Base-by-base conservation (phyloP, 2,113 vertebrate species). In the Cryptoleucopteryx plumbea region DNA sequence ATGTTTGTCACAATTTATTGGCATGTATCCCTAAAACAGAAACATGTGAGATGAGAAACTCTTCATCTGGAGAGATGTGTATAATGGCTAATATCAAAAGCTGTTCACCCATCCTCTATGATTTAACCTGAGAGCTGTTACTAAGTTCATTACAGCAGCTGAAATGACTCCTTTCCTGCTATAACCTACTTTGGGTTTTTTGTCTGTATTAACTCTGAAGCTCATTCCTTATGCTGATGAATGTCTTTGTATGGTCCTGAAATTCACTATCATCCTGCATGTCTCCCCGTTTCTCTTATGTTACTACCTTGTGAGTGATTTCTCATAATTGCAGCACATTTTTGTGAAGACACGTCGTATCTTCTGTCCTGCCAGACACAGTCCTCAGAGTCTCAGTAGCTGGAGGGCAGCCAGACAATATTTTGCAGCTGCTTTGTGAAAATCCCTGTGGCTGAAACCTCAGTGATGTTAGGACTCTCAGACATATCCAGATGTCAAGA, bases 401-500 rank as follows among this genome's bases (percentile, higher is more conserved):
- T 95, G 93, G 89, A 94, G 73, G 45, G 91, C 78, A 96, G 86
- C 93, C 96, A 91, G 89, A 74, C n/a, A 91, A 58, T 50, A 87
- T 82, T 89, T 79, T 96, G 72, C 88, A 96, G 86, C 88, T 91
- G 86, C 83, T 86, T 78, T 82, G 32, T 92, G 82, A 78, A 90
- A 94, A 84, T 82, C 92, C 72, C 75, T 29, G 50, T 43, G 80
- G 55, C 75, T 78, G 80, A 93, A 68, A 71, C 45, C 82, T 88
- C 56, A 11, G 67, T 23, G 82, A 38, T 81, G 67, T 58, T 88
- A 67, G 55, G 72, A 65, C 62, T 45, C 27, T 66, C 42, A 25
- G 59, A 63, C 29, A 47, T 2, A 58, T 56, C 88, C 86, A 90
- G 77, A 88, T 83, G 73, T 83, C 2, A 0, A 50, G 55, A 66